Base-by-base conservation (phyloP, 2,797 vertebrate species). In the Syncerus caffer region DNA sequence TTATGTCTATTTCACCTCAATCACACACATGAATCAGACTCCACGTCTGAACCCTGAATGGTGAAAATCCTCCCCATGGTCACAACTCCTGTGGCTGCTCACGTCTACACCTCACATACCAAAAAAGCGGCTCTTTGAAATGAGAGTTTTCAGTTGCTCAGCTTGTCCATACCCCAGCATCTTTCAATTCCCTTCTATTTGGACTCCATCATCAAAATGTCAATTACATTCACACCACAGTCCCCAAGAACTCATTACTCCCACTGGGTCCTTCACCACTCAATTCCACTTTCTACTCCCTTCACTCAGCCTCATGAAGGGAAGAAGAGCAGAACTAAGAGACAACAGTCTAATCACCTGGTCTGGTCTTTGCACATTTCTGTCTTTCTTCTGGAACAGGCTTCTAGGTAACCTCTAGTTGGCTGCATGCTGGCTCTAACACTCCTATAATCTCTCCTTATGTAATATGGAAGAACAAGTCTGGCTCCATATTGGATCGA, bases 31-130 rank as follows among this genome's bases (percentile, higher is more conserved):
- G 2, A 23, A 25, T n/a, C 10, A 82, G 34, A 91, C 7, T 29
- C 31, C 53, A 15, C 0, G 0, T 10, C 25, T 4, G 7, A 83
- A n/a, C 38, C 4, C 11, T 64, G 13, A 34, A 45, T 5, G 12
- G 9, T 34, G 7, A 14, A 55, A 47, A 17, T 82, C 34, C 6
- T 34, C 0, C 45, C 31, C 25, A 15, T 17, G 67, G 6, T 87
- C 85, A 74, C n/a, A 10, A 6, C 1, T 55, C 11, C 5, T 7
- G 3, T 74, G 64, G 6, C 2, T 2, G 12, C 12, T 8, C 2
- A 1, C 2, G 10, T 31, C 42, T 74, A 0, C 8, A 3, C 25
- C 8, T 14, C 21, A 27, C 14, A 38, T 6, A 25, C 13, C 19
- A 16, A 5, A 3, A 84, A 15, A 23, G 11, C 0, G 2, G 6